These are phyloP conservation scores for Cryptophagus acutangulus DNA, from an alignment of 2,888 invertebrate genomes.

Conservation along the genomic window DNA sequence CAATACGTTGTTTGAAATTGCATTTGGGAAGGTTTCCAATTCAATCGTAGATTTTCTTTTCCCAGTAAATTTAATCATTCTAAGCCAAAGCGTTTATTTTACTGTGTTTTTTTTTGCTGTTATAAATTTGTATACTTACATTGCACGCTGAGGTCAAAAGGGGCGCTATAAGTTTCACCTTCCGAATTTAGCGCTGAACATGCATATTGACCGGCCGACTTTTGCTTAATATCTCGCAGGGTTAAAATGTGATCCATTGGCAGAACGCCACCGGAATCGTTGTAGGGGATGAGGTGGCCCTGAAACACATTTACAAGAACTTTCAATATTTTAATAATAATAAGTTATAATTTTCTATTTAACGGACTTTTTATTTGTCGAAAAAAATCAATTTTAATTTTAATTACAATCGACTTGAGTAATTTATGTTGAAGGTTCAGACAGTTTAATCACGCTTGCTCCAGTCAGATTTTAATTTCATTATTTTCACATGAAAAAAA, in stretches of 20 bases:
- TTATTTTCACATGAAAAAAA: too few species aligned
- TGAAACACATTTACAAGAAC: too few species aligned
- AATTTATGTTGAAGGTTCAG: too few species aligned
- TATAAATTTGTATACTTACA: constrained; percentile 58
- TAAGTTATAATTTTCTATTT: too few species aligned
- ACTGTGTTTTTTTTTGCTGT: not conserved
- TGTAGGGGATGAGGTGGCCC: constrained; percentile 62
- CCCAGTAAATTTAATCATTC: constrained; percentile 18
- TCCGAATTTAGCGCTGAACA: constrained; percentile 77
- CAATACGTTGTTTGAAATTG: constrained; percentile 15
- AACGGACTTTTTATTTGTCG: too few species aligned
- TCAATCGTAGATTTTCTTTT: constrained; percentile 15
- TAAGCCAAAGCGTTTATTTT: constrained; percentile 3
- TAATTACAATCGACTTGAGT: too few species aligned
- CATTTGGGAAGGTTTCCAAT: constrained; percentile 16
- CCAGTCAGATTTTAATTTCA: too few species aligned
- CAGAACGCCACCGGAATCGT: constrained; percentile 62
- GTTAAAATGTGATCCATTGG: constrained; percentile 64
- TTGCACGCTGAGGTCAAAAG: constrained; percentile 67
- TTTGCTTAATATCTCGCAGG: constrained; percentile 62
- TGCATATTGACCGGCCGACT: constrained; percentile 72
- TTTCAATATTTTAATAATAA: too few species aligned
- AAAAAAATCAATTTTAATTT: too few species aligned
- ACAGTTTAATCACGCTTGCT: too few species aligned
- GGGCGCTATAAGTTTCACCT: constrained; percentile 73